Base-by-base conservation (phyloP, 1,140 invertebrate genomes). In the Kradibia gibbosae region DNA sequence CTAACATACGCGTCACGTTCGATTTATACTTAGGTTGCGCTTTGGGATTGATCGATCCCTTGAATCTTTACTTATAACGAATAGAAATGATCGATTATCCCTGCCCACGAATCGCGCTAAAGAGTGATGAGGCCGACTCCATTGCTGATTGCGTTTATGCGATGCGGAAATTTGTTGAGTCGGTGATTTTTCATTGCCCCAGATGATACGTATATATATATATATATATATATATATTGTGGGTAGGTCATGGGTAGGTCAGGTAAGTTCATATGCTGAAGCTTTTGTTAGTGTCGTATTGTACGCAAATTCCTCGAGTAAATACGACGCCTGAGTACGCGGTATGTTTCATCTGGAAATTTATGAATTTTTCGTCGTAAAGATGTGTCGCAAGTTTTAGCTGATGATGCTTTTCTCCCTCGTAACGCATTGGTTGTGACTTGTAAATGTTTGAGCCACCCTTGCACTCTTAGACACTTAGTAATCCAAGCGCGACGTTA, bases 1-100 rank as follows among this genome's bases (percentile, higher is more conserved):
- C 74, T 72, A 82, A 82, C 78, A 78, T 78, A 60, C 70, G 81
- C 62, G 72, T 82, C 81, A 79, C 71, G 81, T 22, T 82, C 81
- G 81, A 82, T 82, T 82, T 79, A 82, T 78, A 70, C 39, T 45
- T 73, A 22, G 25, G 62, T 17, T 60, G 55, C 5, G 20, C 7
- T 70, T 55, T 2, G 55, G 31, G 74, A 77, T 53, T 22, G 62
- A 72, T 48, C 70, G 57, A 78, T 76, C 71, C 45, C 67, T 67
- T 53, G 28, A 60, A 25, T 45, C 67, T 78, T 76, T 82, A 67
- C 34, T 82, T 82, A 82, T 65, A 76, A 78, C 76, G 81, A 82
- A 74, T 82, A 7, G 62, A 20, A 70, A 48, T 82, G 80, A 82
- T 77, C 62, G 80, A 82, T 82, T 72, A 62, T 57, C 39, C 48